Evolutionary conservation across 2,888 invertebrate genomes (phyloP).

Genomic region (Sialis lutaria): DNA sequence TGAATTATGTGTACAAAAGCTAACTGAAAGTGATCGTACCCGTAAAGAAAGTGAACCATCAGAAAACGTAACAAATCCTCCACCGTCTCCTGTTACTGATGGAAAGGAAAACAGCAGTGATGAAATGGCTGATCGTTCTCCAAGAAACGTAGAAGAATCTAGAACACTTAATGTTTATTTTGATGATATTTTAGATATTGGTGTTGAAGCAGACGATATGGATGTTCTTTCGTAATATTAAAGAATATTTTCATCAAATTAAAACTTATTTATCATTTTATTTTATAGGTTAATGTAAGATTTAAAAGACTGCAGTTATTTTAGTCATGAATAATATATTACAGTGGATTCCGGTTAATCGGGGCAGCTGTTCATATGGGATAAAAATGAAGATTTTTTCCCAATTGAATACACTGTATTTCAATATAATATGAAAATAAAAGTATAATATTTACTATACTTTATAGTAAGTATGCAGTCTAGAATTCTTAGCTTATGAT

Average conservation of each 20-base stretch:
- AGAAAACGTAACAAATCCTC: constrained; percentile 50
- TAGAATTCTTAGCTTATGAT: too few species aligned
- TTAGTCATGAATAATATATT: too few species aligned
- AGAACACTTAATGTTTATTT: constrained; percentile 30
- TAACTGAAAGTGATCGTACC: constrained; percentile 17
- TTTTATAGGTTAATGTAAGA: too few species aligned
- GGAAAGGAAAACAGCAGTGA: constrained; percentile 45
- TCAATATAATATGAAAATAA: too few species aligned
- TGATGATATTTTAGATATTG: constrained; percentile 55
- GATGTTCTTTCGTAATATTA: constrained; percentile 38
- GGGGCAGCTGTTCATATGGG: too few species aligned
- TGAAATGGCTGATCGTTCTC: constrained; percentile 13
- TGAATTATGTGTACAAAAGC: constrained; percentile 29
- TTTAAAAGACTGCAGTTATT: too few species aligned
- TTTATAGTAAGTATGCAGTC: too few species aligned
- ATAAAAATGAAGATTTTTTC: too few species aligned
- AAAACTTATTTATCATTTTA: too few species aligned
- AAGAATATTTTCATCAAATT: background rate
- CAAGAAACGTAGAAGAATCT: background rate
- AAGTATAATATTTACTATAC: too few species aligned
- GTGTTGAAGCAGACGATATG: constrained; percentile 47
- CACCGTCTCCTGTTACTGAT: constrained; percentile 66
- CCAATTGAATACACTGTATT: too few species aligned
- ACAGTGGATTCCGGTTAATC: too few species aligned
- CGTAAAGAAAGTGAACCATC: constrained; percentile 29